These are phyloP conservation scores for Indicator maculatus DNA, from an alignment of 2,113 vertebrate genomes.

Conservation along the genomic window DNA sequence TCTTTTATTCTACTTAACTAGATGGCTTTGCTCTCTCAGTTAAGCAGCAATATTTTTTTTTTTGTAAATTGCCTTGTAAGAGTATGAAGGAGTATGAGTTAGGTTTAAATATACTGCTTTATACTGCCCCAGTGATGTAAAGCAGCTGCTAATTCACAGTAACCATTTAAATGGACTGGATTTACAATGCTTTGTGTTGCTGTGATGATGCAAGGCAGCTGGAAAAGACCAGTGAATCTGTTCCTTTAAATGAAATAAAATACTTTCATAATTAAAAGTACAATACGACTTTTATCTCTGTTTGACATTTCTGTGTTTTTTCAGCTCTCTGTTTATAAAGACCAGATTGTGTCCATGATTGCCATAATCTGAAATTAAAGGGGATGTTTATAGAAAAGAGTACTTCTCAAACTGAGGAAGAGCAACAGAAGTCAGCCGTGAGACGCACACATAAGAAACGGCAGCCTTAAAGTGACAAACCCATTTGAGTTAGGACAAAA, in stretches of 20 bases:
- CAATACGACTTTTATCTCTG: conserved; percentile 27
- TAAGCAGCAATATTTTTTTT: not conserved
- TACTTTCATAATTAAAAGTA: conserved; percentile 42
- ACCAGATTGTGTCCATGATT: not conserved
- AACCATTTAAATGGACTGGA: not conserved
- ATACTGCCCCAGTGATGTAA: conserved; percentile 21
- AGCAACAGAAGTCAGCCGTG: not conserved
- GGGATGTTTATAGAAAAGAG: not conserved
- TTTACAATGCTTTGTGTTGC: not conserved
- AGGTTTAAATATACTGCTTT: conserved; percentile 4
- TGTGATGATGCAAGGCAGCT: conserved; percentile 28
- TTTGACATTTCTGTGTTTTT: conserved; percentile 20
- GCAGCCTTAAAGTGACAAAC: not conserved
- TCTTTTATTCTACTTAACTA: not conserved
- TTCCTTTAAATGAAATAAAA: conserved; percentile 24
- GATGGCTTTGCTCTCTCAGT: not conserved
- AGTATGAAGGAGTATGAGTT: not conserved
- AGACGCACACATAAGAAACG: not conserved
- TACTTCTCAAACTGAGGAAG: not conserved
- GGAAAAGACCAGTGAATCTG: not conserved
- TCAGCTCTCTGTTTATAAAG: conserved; percentile 28
- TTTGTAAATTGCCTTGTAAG: not conserved
- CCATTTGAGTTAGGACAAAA: not conserved
- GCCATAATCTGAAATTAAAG: conserved; percentile 29
- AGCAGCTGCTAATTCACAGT: conserved; percentile 24